Base-by-base conservation (phyloP, 2,113 vertebrate genomes). In the Dipodomys spectabilis region DNA sequence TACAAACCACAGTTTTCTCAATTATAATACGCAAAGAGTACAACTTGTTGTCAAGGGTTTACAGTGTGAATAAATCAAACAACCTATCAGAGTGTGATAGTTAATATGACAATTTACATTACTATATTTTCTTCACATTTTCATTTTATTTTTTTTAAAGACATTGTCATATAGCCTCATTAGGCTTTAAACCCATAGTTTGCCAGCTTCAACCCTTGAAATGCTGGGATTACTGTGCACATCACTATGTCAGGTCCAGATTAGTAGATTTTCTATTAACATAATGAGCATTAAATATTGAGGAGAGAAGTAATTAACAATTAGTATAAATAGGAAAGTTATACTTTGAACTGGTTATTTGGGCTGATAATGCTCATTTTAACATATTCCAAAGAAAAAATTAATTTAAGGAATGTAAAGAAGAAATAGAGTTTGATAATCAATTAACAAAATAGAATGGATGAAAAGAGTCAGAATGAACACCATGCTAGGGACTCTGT, bases 401-500 rank as follows among this genome's bases (percentile, higher is more conserved):
- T 22, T 35, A 35, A 60, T 60, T 71, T 75, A 74, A 72, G 2
- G 25, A 78, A n/a, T 72, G 2, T 91, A 30, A 23, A 78, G 9
- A 75, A 65, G 0, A 6, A 12, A 22, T 78, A n/a, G 13, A 35
- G 1, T 35, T 15, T 69, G 27, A 68, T 15, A 22, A 12, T 49
- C 49, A 49, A 45, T 60, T 27, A 82, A 62, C 8, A 45, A 80
- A 69, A 60, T 68, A 15, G 13, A 86, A 45, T 0, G 65, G 23
- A 15, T 78, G 27, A 78, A 23, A 62, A 44, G 16, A 82, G 20
- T 1, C 7, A 49, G 28, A 23, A 44, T 16, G 13, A 84, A 60
- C 6, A 16, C 1, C 9, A n/a, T 23, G 20, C 2, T 5, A 8
- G 6, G 10, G 6, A 67, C 25, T 1, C 20, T 28, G 7, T 27